phyloP scores from a whole-genome alignment of 2,113 vertebrate genomes.

The Phalacrocorax brasilianus region DNA sequence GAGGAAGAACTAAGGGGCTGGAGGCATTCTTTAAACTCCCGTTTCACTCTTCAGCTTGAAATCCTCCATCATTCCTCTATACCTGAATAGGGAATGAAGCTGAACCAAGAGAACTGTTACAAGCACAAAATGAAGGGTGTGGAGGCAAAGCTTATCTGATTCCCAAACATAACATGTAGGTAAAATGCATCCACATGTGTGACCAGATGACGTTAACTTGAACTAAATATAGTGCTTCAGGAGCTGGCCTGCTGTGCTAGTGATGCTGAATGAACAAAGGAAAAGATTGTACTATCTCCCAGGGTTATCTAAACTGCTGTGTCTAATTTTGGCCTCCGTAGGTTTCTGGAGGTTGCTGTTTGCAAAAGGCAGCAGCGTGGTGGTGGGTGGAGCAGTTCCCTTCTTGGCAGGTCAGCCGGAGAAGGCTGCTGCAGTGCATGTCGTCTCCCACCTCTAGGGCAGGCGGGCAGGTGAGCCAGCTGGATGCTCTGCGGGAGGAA shows the following conservation, averaged over 20 bases:
- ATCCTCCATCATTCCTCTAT: background rate
- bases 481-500: background rate
- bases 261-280: background rate
- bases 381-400: background rate
- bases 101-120: background rate
- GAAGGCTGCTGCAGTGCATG: background rate
- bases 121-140: background rate
- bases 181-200: background rate
- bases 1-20: background rate
- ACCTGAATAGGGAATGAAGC: background rate
- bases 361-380: background rate
- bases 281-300: background rate
- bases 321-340: background rate
- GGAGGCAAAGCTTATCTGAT: background rate
- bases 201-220: background rate
- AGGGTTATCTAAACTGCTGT: background rate
- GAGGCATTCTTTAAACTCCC: background rate
- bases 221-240: background rate
- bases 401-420: background rate
- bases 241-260: background rate
- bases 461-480: background rate
- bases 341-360: background rate
- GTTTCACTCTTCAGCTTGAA: background rate
- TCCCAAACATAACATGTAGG: background rate
- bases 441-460: background rate